Conservation (phyloP, 2,113 vertebrate species). For the Camelus dromedarius region DNA sequence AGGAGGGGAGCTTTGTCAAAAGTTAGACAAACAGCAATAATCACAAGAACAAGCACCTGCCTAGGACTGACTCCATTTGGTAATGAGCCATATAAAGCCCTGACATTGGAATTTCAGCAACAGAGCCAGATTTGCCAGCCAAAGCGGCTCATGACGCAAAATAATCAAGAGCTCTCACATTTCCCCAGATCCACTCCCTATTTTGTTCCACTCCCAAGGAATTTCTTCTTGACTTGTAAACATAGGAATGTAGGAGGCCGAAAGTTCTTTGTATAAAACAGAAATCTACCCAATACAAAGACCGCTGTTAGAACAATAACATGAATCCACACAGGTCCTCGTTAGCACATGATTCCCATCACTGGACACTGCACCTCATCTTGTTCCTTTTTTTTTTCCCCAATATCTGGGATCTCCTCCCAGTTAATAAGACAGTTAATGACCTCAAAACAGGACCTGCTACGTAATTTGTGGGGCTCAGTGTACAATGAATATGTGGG, state of each 20-base stretch:
- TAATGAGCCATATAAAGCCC: slow-evolving; percentile 45
- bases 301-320: not conserved
- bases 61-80: slow-evolving; percentile 2
- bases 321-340: not conserved
- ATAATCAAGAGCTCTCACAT: slow-evolving; percentile 31
- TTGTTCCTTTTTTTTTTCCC: not conserved
- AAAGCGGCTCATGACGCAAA: slow-evolving; percentile 38
- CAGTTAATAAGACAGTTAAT: not conserved
- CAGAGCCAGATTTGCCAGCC: slow-evolving; percentile 53
- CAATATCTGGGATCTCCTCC: not conserved
- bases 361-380: not conserved
- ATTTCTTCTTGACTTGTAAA: slow-evolving; percentile 53
- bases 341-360: not conserved
- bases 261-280: not conserved
- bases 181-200: slow-evolving; percentile 13
- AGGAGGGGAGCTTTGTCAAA: not conserved
- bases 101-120: slow-evolving; percentile 43
- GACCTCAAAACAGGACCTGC: not conserved
- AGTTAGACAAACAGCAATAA: not conserved
- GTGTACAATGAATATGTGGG: not conserved
- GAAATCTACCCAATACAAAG: not conserved
- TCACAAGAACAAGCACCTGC: slow-evolving; percentile 48
- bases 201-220: slow-evolving; percentile 38
- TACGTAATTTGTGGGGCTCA: not conserved
- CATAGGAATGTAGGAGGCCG: not conserved